Evolutionary conservation across 2,888 invertebrate genomes (phyloP).

Genomic region (Drosophila falleni): DNA sequence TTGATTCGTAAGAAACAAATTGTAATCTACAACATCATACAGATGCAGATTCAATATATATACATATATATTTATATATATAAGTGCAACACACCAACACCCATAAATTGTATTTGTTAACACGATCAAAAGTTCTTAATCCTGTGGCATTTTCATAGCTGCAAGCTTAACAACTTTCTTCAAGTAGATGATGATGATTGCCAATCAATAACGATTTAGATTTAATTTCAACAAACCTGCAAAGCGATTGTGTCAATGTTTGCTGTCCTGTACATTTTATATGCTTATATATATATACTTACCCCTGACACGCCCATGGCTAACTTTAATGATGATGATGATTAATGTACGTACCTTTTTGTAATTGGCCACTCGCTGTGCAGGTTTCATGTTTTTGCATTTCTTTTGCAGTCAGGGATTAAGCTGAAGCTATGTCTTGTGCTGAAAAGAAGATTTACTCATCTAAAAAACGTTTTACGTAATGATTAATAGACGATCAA

Average conservation of each 20-base stretch:
- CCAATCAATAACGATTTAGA: constrained; percentile 44
- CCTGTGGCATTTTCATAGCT: constrained; percentile 25
- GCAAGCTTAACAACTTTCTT: constrained; percentile 35
- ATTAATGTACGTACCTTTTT: constrained; percentile 38
- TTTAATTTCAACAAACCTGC: constrained; percentile 44
- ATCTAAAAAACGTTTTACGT: constrained; percentile 53
- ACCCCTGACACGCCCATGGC: constrained; percentile 15
- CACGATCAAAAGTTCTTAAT: constrained; percentile 51
- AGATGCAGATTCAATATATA: constrained; percentile 48
- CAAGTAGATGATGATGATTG: constrained; percentile 21
- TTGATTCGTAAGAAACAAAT: constrained; percentile 43
- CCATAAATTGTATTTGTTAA: constrained; percentile 49
- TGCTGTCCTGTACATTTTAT: constrained; percentile 69
- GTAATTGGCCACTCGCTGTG: constrained; percentile 54
- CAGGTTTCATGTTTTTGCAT: constrained; percentile 31
- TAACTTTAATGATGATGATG: constrained; percentile 35
- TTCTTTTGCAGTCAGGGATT: constrained; percentile 3
- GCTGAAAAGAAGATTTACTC: constrained; percentile 41
- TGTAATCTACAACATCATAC: constrained; percentile 55
- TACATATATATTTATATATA: constrained; percentile 34
- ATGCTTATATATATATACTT: constrained; percentile 40
- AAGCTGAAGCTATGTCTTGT: not conserved
- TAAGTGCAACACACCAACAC: constrained; percentile 24
- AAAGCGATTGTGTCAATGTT: constrained; percentile 59
- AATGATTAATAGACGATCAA: constrained; percentile 72